Conservation (phyloP, 2,113 vertebrate species). For the Bujurquina vittata region DNA sequence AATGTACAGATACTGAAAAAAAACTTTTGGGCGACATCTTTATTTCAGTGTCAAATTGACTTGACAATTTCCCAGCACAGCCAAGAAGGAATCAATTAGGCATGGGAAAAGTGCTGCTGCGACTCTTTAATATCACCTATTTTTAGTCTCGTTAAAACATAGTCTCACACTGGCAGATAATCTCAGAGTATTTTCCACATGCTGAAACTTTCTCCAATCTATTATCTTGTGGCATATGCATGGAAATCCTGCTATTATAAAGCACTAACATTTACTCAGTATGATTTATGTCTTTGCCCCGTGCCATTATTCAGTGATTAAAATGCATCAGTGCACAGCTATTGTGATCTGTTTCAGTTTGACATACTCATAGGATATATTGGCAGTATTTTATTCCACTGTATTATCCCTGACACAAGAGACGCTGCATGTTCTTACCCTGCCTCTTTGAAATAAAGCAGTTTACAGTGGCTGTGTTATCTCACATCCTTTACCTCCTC, state of each 20-base stretch:
- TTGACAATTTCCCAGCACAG: not conserved
- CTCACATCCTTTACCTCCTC: not conserved
- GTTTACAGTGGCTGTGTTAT: slow-evolving; percentile 21
- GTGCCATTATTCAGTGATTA: slow-evolving; percentile 18
- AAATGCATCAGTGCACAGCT: slow-evolving; percentile 19
- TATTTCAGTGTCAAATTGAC: not conserved
- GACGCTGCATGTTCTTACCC: not conserved
- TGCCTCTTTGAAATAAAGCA: not conserved
- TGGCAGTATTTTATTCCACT: not conserved
- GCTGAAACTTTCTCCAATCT: not conserved
- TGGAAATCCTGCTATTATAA: not conserved
- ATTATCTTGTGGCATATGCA: not conserved
- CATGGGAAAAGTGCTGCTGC: not conserved
- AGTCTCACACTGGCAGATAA: not conserved
- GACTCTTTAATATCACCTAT: slow-evolving; percentile 5
- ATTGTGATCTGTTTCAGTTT: not conserved
- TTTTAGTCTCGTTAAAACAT: slow-evolving; percentile 30
- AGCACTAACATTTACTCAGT: slow-evolving; percentile 2
- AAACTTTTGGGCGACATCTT: not conserved
- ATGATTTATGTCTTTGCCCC: slow-evolving; percentile 25
- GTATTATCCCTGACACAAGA: not conserved
- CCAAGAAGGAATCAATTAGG: not conserved
- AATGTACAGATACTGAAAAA: not conserved
- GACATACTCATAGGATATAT: slow-evolving; percentile 28
- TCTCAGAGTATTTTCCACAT: not conserved